Evolutionary conservation across 2,888 invertebrate species (phyloP).

Genomic region (Agrotis exclamationis): DNA sequence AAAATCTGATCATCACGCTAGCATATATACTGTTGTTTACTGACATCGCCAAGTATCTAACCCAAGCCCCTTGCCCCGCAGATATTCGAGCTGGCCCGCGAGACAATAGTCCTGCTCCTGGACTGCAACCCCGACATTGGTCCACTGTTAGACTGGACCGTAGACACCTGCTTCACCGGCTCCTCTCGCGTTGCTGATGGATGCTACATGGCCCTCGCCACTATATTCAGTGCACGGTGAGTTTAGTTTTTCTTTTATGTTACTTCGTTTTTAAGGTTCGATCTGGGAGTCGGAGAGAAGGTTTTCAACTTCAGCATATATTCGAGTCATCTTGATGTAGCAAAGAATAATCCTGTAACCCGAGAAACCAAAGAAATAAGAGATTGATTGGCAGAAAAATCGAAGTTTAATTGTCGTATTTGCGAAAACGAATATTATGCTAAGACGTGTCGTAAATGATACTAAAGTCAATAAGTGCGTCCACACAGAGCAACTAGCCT

Average conservation of each 20-base stretch:
- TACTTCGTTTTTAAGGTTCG: background rate
- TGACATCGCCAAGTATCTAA: background rate
- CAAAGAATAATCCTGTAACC: too few species aligned
- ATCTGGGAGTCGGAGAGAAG: background rate
- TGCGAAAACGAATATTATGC: too few species aligned
- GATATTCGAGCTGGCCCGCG: slow-evolving; percentile 97
- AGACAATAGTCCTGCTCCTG: slow-evolving; percentile 97
- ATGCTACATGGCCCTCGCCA: slow-evolving; percentile 98
- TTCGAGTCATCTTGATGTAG: too few species aligned
- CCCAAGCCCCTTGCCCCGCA: slow-evolving; percentile 74
- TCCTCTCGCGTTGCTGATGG: slow-evolving; percentile 97
- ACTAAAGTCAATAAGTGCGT: too few species aligned
- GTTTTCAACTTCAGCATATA: background rate
- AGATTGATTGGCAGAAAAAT: too few species aligned
- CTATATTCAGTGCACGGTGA: slow-evolving; percentile 98
- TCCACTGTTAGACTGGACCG: slow-evolving; percentile 98
- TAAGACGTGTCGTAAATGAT: too few species aligned
- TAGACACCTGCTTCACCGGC: slow-evolving; percentile 99
- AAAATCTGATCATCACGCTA: too few species aligned
- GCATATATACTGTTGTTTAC: background rate
- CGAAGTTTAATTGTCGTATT: too few species aligned
- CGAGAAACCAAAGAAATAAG: too few species aligned
- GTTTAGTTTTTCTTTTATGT: slow-evolving; percentile 42
- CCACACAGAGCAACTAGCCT: too few species aligned
- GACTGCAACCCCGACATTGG: slow-evolving; percentile 99